phyloP scores from a whole-genome alignment of 2,888 invertebrate species.

The Monopis laevigella region DNA sequence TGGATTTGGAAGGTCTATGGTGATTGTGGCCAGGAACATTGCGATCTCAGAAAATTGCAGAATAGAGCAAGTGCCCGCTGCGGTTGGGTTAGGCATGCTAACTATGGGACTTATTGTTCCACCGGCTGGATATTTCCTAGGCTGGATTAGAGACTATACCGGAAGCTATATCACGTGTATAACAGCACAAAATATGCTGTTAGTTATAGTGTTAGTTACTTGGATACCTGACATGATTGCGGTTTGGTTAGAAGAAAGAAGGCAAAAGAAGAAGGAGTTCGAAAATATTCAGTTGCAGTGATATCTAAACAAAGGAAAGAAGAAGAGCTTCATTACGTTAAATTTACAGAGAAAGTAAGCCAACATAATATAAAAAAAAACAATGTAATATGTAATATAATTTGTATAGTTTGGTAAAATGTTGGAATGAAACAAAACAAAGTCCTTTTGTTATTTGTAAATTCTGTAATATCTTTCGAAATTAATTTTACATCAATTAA shows the following conservation, averaged over 20 bases:
- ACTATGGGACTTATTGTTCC: constrained; percentile 75
- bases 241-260: constrained; percentile 36
- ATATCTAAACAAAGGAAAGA: no score
- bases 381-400: no score
- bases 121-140: constrained; percentile 70
- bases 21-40: constrained; percentile 77
- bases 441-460: no score
- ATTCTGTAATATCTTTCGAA: no score
- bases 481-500: no score
- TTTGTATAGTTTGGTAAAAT: no score
- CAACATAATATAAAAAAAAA: no score
- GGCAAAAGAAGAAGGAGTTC: constrained; percentile 25
- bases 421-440: no score
- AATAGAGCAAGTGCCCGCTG: constrained; percentile 69
- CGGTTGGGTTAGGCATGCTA: constrained; percentile 77
- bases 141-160: constrained; percentile 74
- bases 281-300: constrained; percentile 27
- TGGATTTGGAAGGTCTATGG: constrained; percentile 77
- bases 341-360: no score
- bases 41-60: constrained; percentile 73
- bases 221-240: constrained; percentile 70
- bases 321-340: no score
- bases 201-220: constrained; percentile 58
- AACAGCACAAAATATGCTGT: constrained; percentile 67
- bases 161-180: constrained; percentile 71